Base-by-base conservation (phyloP, 2,888 invertebrate species). In the Apomyelois bistriatella region DNA sequence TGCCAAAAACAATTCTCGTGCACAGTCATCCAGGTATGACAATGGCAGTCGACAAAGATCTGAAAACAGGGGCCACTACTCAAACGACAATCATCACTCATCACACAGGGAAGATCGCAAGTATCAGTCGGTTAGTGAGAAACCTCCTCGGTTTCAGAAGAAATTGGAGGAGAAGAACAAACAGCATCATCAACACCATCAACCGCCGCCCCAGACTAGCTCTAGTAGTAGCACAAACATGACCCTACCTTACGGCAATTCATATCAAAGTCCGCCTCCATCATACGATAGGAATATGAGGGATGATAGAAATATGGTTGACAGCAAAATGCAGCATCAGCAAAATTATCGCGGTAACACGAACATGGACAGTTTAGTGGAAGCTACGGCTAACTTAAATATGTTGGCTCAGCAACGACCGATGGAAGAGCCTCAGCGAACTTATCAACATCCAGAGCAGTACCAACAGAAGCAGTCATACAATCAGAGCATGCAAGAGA, bases 61-160 rank as follows among this genome's bases (percentile, higher is more conserved):
- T 49, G 87, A 87, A 7, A 74, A 73, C 48, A 64, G 86, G 53
- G 80, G 81, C n/a, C 76, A 82, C 62, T 83, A 74, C 59, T 78
- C 79, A 37, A 82, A 84, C 63, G 88, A 88, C 40, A 79, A 74
- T 57, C 78, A 83, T 54, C 74, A 76, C 56, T 57, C 68, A 12
- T 68, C 80, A 12, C 78, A 85, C 48, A 70, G 83, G 59, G 90
- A 83, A 13, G 85, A 82, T 36, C 81, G 81, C 57, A 90, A 83
- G 60, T 90, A 89, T 58, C 87, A 85, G 59, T 64, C 76, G 1
- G 86, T 87, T 56, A 85, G 79, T 56, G 92, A 92, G 65, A 93
- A 92, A 65, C 93, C 93, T 16, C 93, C 93, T 3, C 79, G 93
- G 55, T 93, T 93, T 70, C 93, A 93, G 67, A 91, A 85, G 61